Evolutionary conservation across 37 sponge, comb jelly and placozoan genomes (phyloP).

Genomic region (Petrosia ficiformis): DNA sequence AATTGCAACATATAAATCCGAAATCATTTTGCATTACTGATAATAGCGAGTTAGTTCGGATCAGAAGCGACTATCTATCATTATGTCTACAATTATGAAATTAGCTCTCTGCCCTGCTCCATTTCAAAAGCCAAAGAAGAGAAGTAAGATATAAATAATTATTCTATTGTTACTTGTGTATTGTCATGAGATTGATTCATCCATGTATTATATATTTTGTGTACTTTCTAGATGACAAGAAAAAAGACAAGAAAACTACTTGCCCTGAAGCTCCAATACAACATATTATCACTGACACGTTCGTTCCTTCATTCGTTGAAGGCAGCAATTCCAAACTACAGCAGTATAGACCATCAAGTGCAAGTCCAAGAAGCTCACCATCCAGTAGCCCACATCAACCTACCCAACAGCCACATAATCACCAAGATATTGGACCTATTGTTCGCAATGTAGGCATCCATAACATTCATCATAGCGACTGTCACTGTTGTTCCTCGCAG

Average conservation of each 20-base stretch:
- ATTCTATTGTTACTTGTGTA: neutral
- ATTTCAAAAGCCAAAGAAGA: constrained; percentile 37
- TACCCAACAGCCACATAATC: constrained; percentile 21
- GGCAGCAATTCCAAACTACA: too few relatives aligned
- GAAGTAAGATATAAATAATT: constrained; percentile 14
- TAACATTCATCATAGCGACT: constrained; percentile 56
- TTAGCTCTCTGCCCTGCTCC: constrained; percentile 56
- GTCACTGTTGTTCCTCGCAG: constrained; percentile 26
- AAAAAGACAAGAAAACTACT: neutral
- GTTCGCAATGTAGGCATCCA: constrained; percentile 33
- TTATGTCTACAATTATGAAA: neutral
- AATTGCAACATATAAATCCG: too few relatives aligned
- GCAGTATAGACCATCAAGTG: neutral
- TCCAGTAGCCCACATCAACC: constrained; percentile 4
- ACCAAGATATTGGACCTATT: neutral
- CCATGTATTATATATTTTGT: neutral
- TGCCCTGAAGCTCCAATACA: too few relatives aligned
- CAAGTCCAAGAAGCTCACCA: neutral
- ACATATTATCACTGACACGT: too few relatives aligned
- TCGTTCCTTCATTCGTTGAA: too few relatives aligned
- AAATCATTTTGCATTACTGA: too few relatives aligned
- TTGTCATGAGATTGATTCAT: neutral
- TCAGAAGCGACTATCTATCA: too few relatives aligned
- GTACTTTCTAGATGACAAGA: neutral
- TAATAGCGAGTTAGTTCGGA: too few relatives aligned